Base-by-base conservation (phyloP, 2,797 vertebrate genomes). In the Falco cherrug region DNA sequence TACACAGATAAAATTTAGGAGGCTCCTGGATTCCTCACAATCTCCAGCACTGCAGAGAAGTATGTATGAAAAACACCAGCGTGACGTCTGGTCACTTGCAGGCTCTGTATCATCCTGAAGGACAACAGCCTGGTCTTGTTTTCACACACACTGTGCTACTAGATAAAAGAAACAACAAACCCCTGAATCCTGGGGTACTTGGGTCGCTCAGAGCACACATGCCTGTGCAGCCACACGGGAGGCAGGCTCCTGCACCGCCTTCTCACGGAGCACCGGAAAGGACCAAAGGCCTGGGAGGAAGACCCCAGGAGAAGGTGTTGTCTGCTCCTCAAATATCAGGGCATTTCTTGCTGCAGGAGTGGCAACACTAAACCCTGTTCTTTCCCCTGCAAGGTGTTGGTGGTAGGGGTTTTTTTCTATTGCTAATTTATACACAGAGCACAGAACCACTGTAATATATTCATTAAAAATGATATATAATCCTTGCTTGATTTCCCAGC, bases 21-120 rank as follows among this genome's bases (percentile, higher is more conserved):
- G 41, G 70, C 31, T 60, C 64, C 60, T 25, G 28, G 13, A 68
- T 56, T 50, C 31, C 53, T 67, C 64, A 13, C 31, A 5, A 4
- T 7, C 51, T 70, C 0, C 0, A 53, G 39, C 63, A 2, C 64
- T 22, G 53, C 51, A 54, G 51, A 54, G 47, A 64, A 33, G 57
- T 2, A 16, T 1, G 22, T n/a, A 65, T 0, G 0, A n/a, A 47
- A n/a, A 31, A 5, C 41, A n/a, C 60, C 37, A 21, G 53, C 1
- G 0, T 11, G 80, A 45, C 1, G 25, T 5, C 63, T 15, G 43
- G 48, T 16, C 87, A 54, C 53, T 59, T 11, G 35, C 26, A 8
- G 70, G 51, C 45, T 82, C 82, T 60, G 1, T 10, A 24, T 26
- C 57, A 39, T 5, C 47, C 53, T 35, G 47, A 71, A 54, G 59